Conservation (phyloP, 2,113 vertebrate genomes). For the Apaloderma vittatum region DNA sequence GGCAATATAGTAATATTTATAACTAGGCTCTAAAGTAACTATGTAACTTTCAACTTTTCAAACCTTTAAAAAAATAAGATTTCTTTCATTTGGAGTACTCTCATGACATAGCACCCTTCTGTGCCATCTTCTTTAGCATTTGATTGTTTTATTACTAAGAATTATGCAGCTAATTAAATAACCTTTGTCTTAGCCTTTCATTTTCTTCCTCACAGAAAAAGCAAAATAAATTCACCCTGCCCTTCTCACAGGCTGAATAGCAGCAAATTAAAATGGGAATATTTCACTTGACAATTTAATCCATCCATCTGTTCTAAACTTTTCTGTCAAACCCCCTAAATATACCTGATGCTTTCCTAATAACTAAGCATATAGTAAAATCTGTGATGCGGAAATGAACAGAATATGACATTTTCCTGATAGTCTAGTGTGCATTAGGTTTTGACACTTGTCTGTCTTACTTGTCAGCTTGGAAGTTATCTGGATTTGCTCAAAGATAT, state of each 20-base stretch:
- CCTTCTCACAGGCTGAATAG: not conserved
- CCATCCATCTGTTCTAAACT: slow-evolving; percentile 22
- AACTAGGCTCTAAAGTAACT: not conserved
- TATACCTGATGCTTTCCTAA: not conserved
- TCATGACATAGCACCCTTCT: not conserved
- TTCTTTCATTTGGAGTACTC: not conserved
- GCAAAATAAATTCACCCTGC: not conserved
- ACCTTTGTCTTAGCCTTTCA: not conserved
- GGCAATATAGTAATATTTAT: not conserved
- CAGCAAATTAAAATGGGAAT: not conserved
- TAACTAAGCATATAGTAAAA: not conserved
- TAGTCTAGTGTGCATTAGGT: not conserved
- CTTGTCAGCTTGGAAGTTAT: slow-evolving; percentile 32
- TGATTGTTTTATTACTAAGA: not conserved
- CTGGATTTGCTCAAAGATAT: slow-evolving; percentile 34
- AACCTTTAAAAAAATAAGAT: not conserved
- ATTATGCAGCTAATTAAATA: slow-evolving; percentile 12
- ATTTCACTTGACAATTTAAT: slow-evolving; percentile 15
- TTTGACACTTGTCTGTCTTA: slow-evolving; percentile 65
- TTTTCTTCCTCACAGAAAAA: not conserved
- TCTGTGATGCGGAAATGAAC: slow-evolving; percentile 45
- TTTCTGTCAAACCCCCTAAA: slow-evolving; percentile 5
- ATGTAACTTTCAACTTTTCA: not conserved
- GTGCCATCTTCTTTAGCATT: not conserved
- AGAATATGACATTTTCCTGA: slow-evolving; percentile 28